Conservation (phyloP, 2,888 invertebrate species). For the Eupithecia insigniata region DNA sequence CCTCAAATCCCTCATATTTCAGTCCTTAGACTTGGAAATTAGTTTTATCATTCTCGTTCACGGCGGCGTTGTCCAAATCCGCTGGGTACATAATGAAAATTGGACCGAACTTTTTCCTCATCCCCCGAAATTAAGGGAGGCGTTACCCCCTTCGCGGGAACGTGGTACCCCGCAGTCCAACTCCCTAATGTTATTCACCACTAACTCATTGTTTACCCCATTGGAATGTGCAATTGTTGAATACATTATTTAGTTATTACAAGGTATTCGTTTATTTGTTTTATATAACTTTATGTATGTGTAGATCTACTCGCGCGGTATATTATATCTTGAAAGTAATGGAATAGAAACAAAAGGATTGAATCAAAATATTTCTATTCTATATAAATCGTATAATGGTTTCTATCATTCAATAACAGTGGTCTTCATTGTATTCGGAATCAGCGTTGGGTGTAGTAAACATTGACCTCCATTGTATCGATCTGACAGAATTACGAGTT, state of each 20-base stretch:
- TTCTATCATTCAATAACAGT: slow-evolving; percentile 18
- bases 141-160: slow-evolving; percentile 31
- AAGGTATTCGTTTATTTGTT: slow-evolving; percentile 14
- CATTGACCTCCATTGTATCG: slow-evolving; percentile 32
- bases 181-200: slow-evolving; percentile 43
- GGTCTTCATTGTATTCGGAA: slow-evolving; percentile 27
- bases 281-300: slow-evolving; percentile 5
- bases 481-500: slow-evolving; percentile 27
- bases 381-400: slow-evolving; percentile 19
- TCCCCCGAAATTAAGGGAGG: slow-evolving; percentile 31
- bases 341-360: slow-evolving; percentile 17
- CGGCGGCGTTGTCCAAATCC: slow-evolving; percentile 41
- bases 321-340: slow-evolving; percentile 13
- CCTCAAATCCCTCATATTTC: slow-evolving; percentile 27
- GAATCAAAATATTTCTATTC: slow-evolving; percentile 35
- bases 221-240: slow-evolving; percentile 27
- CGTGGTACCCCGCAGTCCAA: slow-evolving; percentile 35
- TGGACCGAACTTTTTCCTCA: slow-evolving; percentile 41
- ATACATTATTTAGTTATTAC: background rate
- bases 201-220: slow-evolving; percentile 49
- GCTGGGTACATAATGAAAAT: slow-evolving; percentile 44
- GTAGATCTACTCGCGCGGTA: slow-evolving; percentile 11
- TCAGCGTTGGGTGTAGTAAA: slow-evolving; percentile 21
- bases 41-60: slow-evolving; percentile 39
- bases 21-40: slow-evolving; percentile 36